Evolutionary conservation across 2,797 vertebrate genomes (phyloP), one percentile per base, ranked within the genome.

Genomic region (Dipus sagitta): DNA sequence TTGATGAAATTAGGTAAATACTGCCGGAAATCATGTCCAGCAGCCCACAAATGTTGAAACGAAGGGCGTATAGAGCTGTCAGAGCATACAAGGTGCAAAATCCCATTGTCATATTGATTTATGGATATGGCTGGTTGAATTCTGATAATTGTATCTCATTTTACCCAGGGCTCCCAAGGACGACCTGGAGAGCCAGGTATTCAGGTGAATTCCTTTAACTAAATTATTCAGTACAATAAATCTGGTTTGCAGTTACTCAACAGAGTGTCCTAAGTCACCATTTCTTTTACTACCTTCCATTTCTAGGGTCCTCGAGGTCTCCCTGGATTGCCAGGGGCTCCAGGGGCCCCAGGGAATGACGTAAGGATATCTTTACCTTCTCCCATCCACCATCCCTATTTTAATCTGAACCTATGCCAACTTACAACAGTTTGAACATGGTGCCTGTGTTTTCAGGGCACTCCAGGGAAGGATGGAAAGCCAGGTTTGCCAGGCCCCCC

Each of bases 401-500:
- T 83, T 76, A 92, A 76, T 13, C 18, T 13, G 1, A 2, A 18
- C 42, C 28, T 26, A 72, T 38, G 0, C 32, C 62, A 58, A 2
- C 38, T 28, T 52, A 64, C 92, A 80, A 90, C 96, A 74, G 83
- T 62, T 90, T 92, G 47, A 97, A 92, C 86, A 52, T 72, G 38
- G 15, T 71, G 4, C 42, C 47, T 95, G 92, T 97, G 30, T 95
- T 99, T 98, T 93, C 98, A 99, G 99, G 99, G 99, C 81, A 93
- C 98, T 95, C 99, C 99, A 80, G 99, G 99, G 92, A 99, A 97
- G 96, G 98, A 99, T 93, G 99, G 99, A 91, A 98, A 98, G 82
- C 99, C 99, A 84, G 99, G 99, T 87, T 98, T 98, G 18, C 99
- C 99, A 62, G 99, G 99, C 94, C 99, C 99, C 92, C 99, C 99